phyloP scores from a whole-genome alignment of 1,140 invertebrate species.

The Drosophila pruinosa region DNA sequence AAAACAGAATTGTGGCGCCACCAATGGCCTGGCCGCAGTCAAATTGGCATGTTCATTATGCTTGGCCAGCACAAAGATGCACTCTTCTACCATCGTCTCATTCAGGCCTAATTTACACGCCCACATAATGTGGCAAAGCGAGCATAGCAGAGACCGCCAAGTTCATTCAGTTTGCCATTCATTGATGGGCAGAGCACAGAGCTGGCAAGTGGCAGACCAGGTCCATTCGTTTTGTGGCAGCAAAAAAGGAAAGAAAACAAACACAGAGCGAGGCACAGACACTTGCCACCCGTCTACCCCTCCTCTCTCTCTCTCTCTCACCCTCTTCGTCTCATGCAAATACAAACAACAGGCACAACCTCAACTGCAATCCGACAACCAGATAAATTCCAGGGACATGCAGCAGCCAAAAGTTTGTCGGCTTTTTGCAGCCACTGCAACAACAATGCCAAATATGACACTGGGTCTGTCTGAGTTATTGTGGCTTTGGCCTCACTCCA shows the following conservation, averaged over 20 bases:
- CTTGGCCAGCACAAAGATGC: constrained; percentile 32
- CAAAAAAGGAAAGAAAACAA: constrained; percentile 15
- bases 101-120: constrained; percentile 62
- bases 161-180: constrained; percentile 72
- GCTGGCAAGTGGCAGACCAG: constrained; percentile 19
- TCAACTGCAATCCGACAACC: constrained; percentile 50
- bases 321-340: constrained; percentile 28
- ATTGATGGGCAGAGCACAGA: constrained; percentile 54
- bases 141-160: constrained; percentile 27
- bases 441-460: constrained; percentile 32
- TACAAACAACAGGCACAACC: constrained; percentile 12
- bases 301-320: not conserved
- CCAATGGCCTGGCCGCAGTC: constrained; percentile 14
- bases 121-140: constrained; percentile 43
- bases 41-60: constrained; percentile 54
- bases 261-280: constrained; percentile 7
- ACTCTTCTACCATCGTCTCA: not conserved
- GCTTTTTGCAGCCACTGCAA: not conserved
- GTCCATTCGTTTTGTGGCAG: constrained; percentile 34
- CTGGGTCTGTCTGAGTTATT: constrained; percentile 65
- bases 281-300: not conserved
- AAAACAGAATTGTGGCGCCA: constrained; percentile 9
- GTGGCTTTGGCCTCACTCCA: constrained; percentile 58
- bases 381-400: constrained; percentile 45
- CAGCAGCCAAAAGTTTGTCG: constrained; percentile 62